Percentiles rank a stretch among this genome's conserved stretches.
phyloP scores from a whole-genome alignment of 1,140 invertebrate species.

The Cardiocondyla obscurior region DNA sequence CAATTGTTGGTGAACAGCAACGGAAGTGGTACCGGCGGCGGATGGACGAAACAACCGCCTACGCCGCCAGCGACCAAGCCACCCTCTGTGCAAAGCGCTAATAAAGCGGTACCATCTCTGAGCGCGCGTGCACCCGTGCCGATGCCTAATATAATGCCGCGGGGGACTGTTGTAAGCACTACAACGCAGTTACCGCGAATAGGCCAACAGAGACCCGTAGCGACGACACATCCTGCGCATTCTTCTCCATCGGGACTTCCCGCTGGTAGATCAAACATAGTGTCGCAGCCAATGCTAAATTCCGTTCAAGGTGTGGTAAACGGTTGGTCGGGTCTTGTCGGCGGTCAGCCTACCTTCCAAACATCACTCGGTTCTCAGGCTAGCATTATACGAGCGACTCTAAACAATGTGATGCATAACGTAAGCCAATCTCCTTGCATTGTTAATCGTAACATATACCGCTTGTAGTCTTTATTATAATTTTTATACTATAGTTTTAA shows the following conservation, averaged over 20 bases:
- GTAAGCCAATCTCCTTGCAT: slow-evolving; percentile 68
- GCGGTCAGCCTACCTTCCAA: slow-evolving; percentile 83
- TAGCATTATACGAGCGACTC: slow-evolving; percentile 76
- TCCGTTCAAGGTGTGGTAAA: slow-evolving; percentile 80
- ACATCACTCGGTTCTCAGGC: slow-evolving; percentile 77
- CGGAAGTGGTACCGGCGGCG: slow-evolving; percentile 84
- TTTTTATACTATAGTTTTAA: background rate
- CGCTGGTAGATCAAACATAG: slow-evolving; percentile 71
- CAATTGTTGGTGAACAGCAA: slow-evolving; percentile 88
- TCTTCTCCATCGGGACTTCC: slow-evolving; percentile 75
- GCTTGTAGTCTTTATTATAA: background rate
- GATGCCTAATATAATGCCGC: slow-evolving; percentile 74
- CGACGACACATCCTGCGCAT: slow-evolving; percentile 76
- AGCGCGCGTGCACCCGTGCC: slow-evolving; percentile 65
- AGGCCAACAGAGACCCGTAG: slow-evolving; percentile 73
- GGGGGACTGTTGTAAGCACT: slow-evolving; percentile 66
- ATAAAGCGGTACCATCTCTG: slow-evolving; percentile 67
- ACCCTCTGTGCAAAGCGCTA: slow-evolving; percentile 72
- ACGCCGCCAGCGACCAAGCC: slow-evolving; percentile 75
- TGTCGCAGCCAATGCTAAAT: slow-evolving; percentile 78
- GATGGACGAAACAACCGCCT: slow-evolving; percentile 86
- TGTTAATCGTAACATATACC: background rate
- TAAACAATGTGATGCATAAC: slow-evolving; percentile 77
- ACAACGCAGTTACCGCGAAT: slow-evolving; percentile 72
- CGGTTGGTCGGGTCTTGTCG: slow-evolving; percentile 83